Evolutionary conservation across 2,888 invertebrate species (phyloP), one percentile per base, ranked within the genome.

Genomic region (Catocala sponsa): DNA sequence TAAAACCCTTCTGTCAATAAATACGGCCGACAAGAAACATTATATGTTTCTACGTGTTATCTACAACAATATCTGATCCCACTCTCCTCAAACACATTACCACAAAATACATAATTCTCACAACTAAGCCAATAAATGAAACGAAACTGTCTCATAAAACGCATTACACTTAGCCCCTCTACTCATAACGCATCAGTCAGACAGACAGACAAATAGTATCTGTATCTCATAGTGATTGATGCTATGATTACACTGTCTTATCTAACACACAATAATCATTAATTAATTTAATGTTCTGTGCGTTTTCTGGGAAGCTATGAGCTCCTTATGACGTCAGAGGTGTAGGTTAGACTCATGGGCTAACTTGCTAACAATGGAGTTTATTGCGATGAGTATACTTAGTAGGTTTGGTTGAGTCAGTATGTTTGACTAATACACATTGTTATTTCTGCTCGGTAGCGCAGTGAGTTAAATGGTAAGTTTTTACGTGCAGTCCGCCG

Each of bases 131-230:
- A 33, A 60, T 60, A 57, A 53, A 57, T 49, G n/a, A 41, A 47
- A 54, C 25, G 6, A 11, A 33, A 60, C 33, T 61, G 42, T 42
- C 58, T 9, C 47, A 25, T 62, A 48, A 59, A 50, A 25, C 9
- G 35, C 55, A 35, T 54, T 50, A 50, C 7, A 55, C 33, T 4
- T 67, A 55, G 73, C 12, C 48, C 51, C 60, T 49, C 46, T 44
- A 44, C 48, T 57, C 60, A 59, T 68, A 76, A 61, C 32, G 60
- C 63, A 68, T 63, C 42, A 63, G 54, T 13, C 65, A 69, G 65
- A 63, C 51, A 76, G 73, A 72, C 74, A 65, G 65, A 79, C 79
- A 77, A 77, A 78, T 72, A 52, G 67, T 66, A 64, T 65, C 63
- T 64, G 65, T 67, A 67, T 53, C 65, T 74, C 55, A 68, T 43